These are phyloP conservation scores for Hemiprocne comata DNA, from an alignment of 2,113 vertebrate species.

Conservation along the genomic window DNA sequence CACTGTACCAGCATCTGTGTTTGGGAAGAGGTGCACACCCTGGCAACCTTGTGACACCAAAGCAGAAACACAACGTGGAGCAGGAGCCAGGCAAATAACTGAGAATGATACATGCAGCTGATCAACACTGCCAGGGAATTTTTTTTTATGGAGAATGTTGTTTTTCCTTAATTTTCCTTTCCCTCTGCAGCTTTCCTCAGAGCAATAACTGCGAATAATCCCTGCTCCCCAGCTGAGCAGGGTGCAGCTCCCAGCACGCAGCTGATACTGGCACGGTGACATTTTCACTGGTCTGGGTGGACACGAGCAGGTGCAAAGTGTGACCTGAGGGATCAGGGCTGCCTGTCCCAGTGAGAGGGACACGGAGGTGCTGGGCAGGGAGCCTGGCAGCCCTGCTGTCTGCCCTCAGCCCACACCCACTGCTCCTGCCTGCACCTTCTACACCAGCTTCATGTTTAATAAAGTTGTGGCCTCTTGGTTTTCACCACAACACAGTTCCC, in stretches of 20 bases:
- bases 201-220: neutral
- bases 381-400: neutral
- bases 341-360: neutral
- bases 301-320: slow-evolving; percentile 15
- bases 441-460: slow-evolving; percentile 31
- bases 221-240: neutral
- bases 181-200: neutral
- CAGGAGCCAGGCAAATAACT: neutral
- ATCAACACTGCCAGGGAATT: neutral
- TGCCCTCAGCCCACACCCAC: accelerated
- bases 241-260: neutral
- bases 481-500: slow-evolving; percentile 38
- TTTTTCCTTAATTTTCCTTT: slow-evolving; percentile 23
- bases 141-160: neutral
- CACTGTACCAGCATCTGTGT: neutral
- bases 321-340: neutral
- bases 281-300: neutral
- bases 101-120: neutral
- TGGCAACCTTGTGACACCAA: neutral
- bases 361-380: neutral
- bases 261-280: slow-evolving; percentile 30
- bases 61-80: neutral
- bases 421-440: neutral
- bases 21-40: neutral
- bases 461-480: slow-evolving; percentile 64